Percentiles rank a stretch among this genome's conserved stretches.
phyloP scores from a whole-genome alignment of 2,113 vertebrate species.

The Ovis aries region DNA sequence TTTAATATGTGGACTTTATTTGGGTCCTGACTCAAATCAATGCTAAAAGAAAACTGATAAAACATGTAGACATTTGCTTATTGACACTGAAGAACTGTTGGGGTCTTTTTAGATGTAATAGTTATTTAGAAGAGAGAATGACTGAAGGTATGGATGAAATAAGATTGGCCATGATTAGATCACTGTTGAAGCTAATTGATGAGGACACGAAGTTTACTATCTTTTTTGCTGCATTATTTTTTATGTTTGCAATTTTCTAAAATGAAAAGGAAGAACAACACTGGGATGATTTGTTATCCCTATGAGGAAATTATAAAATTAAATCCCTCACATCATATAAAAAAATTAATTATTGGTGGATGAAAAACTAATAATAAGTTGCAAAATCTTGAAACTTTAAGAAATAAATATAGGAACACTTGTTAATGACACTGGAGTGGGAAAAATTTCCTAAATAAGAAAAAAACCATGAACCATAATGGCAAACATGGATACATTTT shows the following conservation, averaged over 20 bases:
- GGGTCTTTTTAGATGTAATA: not conserved
- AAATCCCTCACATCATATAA: not conserved
- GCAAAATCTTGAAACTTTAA: slow-evolving; percentile 2
- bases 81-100: not conserved
- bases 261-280: not conserved
- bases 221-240: not conserved
- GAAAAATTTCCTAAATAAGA: not conserved
- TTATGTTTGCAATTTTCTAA: slow-evolving; percentile 20
- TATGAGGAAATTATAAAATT: not conserved
- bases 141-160: not conserved
- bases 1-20: not conserved
- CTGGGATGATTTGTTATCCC: not conserved
- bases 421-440: not conserved
- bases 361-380: not conserved
- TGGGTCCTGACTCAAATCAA: not conserved
- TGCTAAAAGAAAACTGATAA: not conserved
- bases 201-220: not conserved
- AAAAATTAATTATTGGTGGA: not conserved
- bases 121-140: not conserved
- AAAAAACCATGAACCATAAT: not conserved
- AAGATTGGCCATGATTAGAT: not conserved
- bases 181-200: not conserved
- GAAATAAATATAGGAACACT: not conserved
- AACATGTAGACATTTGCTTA: not conserved
- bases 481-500: not conserved